Evolutionary conservation across 2,113 vertebrate species (phyloP).

Genomic region (zebrafish (Danio rerio)): DNA sequence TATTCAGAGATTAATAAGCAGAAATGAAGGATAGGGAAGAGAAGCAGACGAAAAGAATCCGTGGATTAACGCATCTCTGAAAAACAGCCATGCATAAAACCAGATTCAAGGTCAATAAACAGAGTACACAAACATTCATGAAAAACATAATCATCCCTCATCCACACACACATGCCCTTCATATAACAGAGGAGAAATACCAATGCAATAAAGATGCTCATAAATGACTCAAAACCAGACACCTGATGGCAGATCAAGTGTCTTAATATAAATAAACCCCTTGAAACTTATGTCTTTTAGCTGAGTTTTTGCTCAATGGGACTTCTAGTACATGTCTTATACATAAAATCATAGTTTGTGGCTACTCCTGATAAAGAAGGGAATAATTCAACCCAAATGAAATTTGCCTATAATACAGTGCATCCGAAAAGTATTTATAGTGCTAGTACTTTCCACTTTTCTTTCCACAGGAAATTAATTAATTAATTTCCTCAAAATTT

Average conservation of each 20-base stretch:
- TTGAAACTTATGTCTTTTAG: not conserved
- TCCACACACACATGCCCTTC: not conserved
- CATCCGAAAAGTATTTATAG: too few relatives aligned
- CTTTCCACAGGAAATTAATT: too few relatives aligned
- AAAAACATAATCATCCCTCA: not conserved
- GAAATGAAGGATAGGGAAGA: not conserved
- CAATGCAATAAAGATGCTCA: not conserved
- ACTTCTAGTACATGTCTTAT: not conserved
- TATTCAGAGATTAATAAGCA: not conserved
- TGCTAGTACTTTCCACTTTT: too few relatives aligned
- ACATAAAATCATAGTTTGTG: not conserved
- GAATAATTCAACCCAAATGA: too few relatives aligned
- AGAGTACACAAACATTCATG: slow-evolving; percentile 2
- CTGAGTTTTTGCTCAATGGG: not conserved
- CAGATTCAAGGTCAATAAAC: not conserved
- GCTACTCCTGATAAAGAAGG: too few relatives aligned
- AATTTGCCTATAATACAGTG: too few relatives aligned
- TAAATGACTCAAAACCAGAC: not conserved
- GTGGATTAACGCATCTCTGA: not conserved
- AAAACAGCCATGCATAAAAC: not conserved
- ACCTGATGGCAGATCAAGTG: not conserved
- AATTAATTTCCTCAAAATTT: too few relatives aligned
- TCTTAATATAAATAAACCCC: not conserved
- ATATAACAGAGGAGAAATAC: not conserved
- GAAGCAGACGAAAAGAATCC: not conserved